Evolutionary conservation across 2,888 invertebrate genomes (phyloP).

Genomic region (Rhagonycha lutea): DNA sequence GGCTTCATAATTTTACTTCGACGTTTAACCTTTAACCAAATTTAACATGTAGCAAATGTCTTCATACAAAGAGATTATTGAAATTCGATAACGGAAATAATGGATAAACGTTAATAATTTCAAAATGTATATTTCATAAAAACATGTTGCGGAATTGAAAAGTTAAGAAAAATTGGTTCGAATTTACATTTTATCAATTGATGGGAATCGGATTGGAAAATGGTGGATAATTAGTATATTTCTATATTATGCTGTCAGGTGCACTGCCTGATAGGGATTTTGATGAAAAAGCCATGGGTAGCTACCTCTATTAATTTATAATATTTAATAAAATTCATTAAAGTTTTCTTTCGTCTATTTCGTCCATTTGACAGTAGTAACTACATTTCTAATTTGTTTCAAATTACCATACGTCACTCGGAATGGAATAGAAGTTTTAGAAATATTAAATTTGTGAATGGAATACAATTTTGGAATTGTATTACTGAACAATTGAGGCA

Average conservation of each 20-base stretch:
- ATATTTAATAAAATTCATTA: conserved; percentile 6
- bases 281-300: not conserved
- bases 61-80: not conserved
- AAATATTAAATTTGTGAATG: not conserved
- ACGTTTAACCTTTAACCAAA: conserved; percentile 34
- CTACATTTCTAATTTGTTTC: not conserved
- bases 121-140: not conserved
- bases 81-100: not conserved
- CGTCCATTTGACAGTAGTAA: conserved; percentile 2
- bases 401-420: not conserved
- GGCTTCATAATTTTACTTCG: conserved; percentile 41
- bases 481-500: conserved; percentile 1
- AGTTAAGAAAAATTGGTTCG: not conserved
- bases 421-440: not conserved
- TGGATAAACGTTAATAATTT: not conserved
- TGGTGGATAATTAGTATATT: conserved; percentile 2
- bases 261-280: conserved; percentile 10
- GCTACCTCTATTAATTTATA: not conserved
- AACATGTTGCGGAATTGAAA: not conserved
- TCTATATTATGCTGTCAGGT: conserved; percentile 13
- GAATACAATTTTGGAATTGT: not conserved
- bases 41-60: conserved; percentile 34
- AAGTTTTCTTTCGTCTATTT: conserved; percentile 2
- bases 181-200: too few relatives aligned
- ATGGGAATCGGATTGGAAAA: not conserved